Conservation (phyloP, 1,140 invertebrate species). For the Drosophila simulans region DNA sequence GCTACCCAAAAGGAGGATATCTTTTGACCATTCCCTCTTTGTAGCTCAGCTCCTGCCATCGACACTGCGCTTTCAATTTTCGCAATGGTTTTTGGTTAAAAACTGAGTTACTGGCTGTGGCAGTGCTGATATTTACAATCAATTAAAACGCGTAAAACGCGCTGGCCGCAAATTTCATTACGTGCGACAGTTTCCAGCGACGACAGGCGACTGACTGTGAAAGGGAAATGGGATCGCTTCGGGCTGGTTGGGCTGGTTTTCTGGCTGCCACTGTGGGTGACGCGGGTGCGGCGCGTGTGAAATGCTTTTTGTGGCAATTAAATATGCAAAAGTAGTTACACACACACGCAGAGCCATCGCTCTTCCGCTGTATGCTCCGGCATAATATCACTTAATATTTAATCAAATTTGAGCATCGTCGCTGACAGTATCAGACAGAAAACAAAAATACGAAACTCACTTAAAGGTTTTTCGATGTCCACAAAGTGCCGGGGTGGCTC, state of each 20-base stretch:
- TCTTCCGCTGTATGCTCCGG: slow-evolving; percentile 18
- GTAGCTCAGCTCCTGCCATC: not conserved
- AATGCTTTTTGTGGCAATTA: slow-evolving; percentile 74
- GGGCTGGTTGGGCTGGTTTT: slow-evolving; percentile 25
- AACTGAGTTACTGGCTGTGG: slow-evolving; percentile 36
- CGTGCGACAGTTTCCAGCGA: slow-evolving; percentile 39
- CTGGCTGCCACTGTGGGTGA: slow-evolving; percentile 28
- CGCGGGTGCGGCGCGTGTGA: slow-evolving; percentile 29
- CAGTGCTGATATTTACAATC: slow-evolving; percentile 77
- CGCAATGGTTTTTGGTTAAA: slow-evolving; percentile 1
- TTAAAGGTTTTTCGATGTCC: slow-evolving; percentile 53
- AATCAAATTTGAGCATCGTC: slow-evolving; percentile 69
- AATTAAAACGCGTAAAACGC: slow-evolving; percentile 76
- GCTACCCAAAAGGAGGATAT: not conserved
- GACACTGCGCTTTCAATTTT: not conserved
- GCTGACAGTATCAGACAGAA: slow-evolving; percentile 31
- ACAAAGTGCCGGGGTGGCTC: not conserved
- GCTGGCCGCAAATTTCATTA: slow-evolving; percentile 77
- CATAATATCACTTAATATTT: slow-evolving; percentile 78
- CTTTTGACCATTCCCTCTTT: not conserved
- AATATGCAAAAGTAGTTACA: slow-evolving; percentile 78
- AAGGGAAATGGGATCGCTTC: slow-evolving; percentile 20
- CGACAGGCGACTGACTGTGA: slow-evolving; percentile 30
- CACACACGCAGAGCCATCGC: slow-evolving; percentile 4
- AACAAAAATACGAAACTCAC: slow-evolving; percentile 14